Base-by-base conservation (phyloP, 2,888 invertebrate species). In the Theretra japonica region DNA sequence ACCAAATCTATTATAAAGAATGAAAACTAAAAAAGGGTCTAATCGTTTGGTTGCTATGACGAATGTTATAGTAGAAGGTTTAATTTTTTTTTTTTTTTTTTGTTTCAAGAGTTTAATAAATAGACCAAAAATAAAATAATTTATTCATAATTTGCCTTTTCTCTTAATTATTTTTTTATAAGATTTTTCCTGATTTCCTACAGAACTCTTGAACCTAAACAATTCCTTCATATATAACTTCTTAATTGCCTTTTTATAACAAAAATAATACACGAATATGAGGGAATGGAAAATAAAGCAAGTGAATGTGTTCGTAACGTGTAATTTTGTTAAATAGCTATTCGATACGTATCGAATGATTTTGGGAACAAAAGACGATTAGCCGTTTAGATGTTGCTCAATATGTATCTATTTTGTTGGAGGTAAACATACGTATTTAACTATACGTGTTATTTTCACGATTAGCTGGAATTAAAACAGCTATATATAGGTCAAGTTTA, bases 291-390 rank as follows among this genome's bases (percentile, higher is more conserved):
- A 92, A 93, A 93, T 90, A 92, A 93, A 91, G 83, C 87, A 90
- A 90, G 88, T 87, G 83, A 88, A 88, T 84, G 86, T 87, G 88
- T 65, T 82, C 85, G 88, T 86, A 93, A 90, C 92, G 80, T 94
- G 86, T 93, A 94, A 94, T 94, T 93, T 94, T 89, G 83, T 88
- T 89, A 90, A 93, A 94, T 91, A 90, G 88, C 91, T 89, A 90
- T 93, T 90, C 88, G 92, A 94, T 93, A 91, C 88, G 89, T 90
- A 91, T 91, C 91, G 88, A 89, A 88, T 87, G 85, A 88, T 88
- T 90, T 90, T 88, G 81, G 84, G 85, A 89, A 90, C 88, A 87
- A 91, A 90, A 90, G 85, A 86, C 80, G 87, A 83, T 85, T 82
- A 85, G 87, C 75, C 82, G 79, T 75, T 77, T 80, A 77, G 74